Evolutionary conservation across 2,113 vertebrate species (phyloP).

Genomic region (Pampusana beccarii): DNA sequence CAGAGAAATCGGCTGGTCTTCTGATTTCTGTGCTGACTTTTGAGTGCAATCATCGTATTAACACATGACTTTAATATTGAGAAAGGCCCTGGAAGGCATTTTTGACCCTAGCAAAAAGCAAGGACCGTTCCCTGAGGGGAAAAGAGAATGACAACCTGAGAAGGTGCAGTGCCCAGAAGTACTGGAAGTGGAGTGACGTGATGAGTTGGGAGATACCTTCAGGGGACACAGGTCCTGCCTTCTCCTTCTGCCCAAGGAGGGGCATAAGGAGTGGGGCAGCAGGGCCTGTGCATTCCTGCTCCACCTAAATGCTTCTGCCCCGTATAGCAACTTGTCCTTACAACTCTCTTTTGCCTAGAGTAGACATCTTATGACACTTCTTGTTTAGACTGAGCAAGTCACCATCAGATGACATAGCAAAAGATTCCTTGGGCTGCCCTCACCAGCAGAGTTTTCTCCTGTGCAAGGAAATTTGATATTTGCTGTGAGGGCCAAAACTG

Average conservation of each 20-base stretch:
- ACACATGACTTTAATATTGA: slow-evolving; percentile 10
- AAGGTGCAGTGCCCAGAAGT: background rate
- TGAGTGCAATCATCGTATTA: background rate
- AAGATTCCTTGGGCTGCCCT: background rate
- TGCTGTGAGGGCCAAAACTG: background rate
- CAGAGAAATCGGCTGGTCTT: background rate
- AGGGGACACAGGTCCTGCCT: background rate
- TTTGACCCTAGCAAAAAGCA: background rate
- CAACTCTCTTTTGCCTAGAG: background rate
- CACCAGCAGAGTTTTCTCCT: background rate
- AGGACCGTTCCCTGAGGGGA: background rate
- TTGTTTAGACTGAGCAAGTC: background rate
- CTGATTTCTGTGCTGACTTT: background rate
- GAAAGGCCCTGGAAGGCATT: background rate
- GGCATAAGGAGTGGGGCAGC: background rate
- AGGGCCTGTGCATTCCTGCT: background rate
- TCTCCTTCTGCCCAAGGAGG: background rate
- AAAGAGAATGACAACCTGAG: background rate
- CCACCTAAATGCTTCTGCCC: background rate
- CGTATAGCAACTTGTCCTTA: background rate
- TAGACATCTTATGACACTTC: background rate
- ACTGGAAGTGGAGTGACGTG: background rate
- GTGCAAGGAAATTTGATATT: background rate
- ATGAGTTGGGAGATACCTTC: background rate
- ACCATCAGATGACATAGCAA: background rate